phyloP scores from a whole-genome alignment of 2,113 vertebrate genomes.

The Rhinolophus sinicus region DNA sequence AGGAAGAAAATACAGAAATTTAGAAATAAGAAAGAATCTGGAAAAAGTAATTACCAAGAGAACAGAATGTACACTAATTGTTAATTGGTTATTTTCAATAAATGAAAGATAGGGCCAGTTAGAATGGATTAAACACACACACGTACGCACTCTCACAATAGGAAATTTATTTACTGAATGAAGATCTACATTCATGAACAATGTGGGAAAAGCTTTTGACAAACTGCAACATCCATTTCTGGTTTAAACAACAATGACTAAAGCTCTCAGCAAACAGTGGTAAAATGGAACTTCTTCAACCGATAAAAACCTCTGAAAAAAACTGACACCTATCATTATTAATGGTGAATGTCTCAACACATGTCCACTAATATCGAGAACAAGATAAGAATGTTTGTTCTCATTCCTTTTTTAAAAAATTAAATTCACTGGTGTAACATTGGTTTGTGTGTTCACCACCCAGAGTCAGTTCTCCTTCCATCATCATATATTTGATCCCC shows the following conservation, averaged over 20 bases:
- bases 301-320: neutral
- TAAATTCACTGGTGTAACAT: neutral
- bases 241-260: conserved; percentile 7
- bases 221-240: neutral
- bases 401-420: neutral
- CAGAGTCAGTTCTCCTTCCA: neutral
- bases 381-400: neutral
- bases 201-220: neutral
- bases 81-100: neutral
- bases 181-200: neutral
- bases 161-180: conserved; percentile 2
- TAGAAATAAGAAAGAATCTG: conserved; percentile 7
- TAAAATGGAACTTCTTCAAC: neutral
- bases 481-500: neutral
- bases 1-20: neutral
- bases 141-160: neutral
- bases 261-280: neutral
- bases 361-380: neutral
- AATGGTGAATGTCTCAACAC: neutral
- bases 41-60: neutral
- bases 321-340: neutral
- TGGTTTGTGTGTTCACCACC: neutral
- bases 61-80: neutral
- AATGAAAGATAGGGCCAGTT: neutral
- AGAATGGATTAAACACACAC: neutral